Conservation (phyloP, 1,140 invertebrate genomes). For the Globodera rostochiensis region DNA sequence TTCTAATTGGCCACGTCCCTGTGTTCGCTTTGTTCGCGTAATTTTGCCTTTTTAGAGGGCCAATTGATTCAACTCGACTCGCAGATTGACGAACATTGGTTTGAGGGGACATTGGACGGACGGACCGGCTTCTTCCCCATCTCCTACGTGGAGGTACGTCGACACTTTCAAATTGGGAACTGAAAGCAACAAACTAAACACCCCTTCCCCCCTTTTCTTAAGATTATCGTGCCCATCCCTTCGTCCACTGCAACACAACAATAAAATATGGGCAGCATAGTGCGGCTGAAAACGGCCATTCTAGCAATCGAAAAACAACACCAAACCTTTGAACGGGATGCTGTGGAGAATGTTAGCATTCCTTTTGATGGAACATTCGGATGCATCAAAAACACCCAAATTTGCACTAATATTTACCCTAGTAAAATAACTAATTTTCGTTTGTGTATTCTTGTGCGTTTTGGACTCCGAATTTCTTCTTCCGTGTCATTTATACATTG, state of each 20-base stretch:
- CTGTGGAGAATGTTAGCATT: no score
- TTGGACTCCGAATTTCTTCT: neutral
- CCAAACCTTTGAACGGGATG: no score
- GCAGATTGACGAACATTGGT: slow-evolving; percentile 65
- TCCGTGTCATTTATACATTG: neutral
- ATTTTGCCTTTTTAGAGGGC: slow-evolving; percentile 41
- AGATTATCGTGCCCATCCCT: neutral
- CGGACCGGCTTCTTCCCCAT: slow-evolving; percentile 63
- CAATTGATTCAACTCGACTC: slow-evolving; percentile 57
- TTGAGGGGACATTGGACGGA: slow-evolving; percentile 57
- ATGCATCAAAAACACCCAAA: neutral
- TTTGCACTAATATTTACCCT: neutral
- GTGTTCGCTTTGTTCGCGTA: no score
- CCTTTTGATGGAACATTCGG: no score
- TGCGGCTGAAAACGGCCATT: neutral
- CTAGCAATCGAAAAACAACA: neutral
- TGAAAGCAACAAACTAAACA: neutral
- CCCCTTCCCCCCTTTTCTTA: neutral
- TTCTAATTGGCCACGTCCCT: neutral
- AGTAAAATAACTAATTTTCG: no score
- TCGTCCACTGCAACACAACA: neutral
- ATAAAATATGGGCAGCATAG: neutral
- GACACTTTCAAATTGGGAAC: neutral
- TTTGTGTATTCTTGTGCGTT: neutral
- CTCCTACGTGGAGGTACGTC: slow-evolving; percentile 55